These are phyloP conservation scores for Heliothis virescens DNA, from an alignment of 1,140 invertebrate species.

Conservation along the genomic window DNA sequence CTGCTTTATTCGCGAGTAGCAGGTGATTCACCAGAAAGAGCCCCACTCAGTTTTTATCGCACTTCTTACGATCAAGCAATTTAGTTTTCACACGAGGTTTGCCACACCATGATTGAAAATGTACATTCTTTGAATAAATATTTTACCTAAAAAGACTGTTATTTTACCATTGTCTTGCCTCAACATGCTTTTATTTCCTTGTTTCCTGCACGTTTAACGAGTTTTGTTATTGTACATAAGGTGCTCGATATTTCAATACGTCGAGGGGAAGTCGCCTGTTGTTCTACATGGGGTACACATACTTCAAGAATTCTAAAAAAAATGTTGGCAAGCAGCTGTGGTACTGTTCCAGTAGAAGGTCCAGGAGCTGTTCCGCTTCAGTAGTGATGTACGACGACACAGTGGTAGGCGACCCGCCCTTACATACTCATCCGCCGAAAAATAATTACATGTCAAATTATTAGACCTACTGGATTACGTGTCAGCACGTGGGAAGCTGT, in stretches of 20 bases:
- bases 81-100: conserved; percentile 16
- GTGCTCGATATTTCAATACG: conserved; percentile 68
- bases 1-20: conserved; percentile 8
- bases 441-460: conserved; percentile 50
- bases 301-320: conserved; percentile 73
- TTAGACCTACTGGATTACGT: neutral
- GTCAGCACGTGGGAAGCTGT: neutral
- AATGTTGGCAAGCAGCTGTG: conserved; percentile 67
- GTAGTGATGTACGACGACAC: conserved; percentile 68
- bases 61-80: conserved; percentile 1
- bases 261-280: conserved; percentile 68
- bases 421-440: conserved; percentile 70
- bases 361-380: conserved; percentile 69
- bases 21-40: conserved; percentile 28
- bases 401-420: conserved; percentile 73
- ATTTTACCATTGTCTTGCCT: neutral
- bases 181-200: no score
- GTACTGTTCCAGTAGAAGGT: conserved; percentile 78
- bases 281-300: conserved; percentile 73
- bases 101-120: conserved; percentile 23
- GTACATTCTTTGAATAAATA: conserved; percentile 31
- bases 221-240: conserved; percentile 46
- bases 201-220: conserved; percentile 18
- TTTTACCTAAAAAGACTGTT: conserved; percentile 14
- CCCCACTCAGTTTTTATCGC: conserved; percentile 4